Evolutionary conservation across 2,797 vertebrate species (phyloP), one percentile per base, ranked within the genome.

Genomic region (Dendrocincla tyrannina): DNA sequence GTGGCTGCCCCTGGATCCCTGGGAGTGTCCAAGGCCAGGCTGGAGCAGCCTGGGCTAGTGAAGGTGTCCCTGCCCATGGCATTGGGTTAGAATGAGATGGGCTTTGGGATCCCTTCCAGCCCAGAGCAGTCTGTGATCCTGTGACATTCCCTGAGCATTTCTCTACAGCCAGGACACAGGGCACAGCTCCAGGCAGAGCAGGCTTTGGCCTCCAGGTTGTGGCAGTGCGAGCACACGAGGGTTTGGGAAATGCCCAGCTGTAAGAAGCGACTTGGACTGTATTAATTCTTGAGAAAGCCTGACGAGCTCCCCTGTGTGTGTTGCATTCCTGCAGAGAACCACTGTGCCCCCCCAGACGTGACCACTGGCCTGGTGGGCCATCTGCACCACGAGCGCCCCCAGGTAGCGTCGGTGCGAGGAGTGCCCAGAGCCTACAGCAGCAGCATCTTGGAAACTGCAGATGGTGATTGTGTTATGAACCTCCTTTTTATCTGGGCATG

Each of bases 311-410:
- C n/a, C 0, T 96, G 7, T 96, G 59, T 94, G 93, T 98, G 42
- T 98, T 97, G 97, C 80, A 74, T 97, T 96, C 95, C 95, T 97
- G 86, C 98, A 99, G 99, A 99, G 98, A 98, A 99, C 97, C 98
- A 98, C 97, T 98, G 98, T 52, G 98, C 99, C 9, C 99, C 99
- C 87, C 99, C 99, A 5, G 99, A 99, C 11, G 99, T 99, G 97
- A 99, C 99, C 91, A 98, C 98, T 5, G 99, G 99, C 93, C 98
- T 99, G 62, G 97, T 98, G 70, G 98, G 98, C 85, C 98, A 98
- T 73, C 96, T 97, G 11, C 98, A 98, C 64, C 94, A 92, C 7
- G 99, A 99, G 95, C 98, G 97, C 72, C 98, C 98, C 4, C 99
- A 98, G 97, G 98, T 98, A 58, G 98, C 98, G 22, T 99, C 99